Conservation (phyloP, 2,797 vertebrate species). For the Takifugu ocellatus region DNA sequence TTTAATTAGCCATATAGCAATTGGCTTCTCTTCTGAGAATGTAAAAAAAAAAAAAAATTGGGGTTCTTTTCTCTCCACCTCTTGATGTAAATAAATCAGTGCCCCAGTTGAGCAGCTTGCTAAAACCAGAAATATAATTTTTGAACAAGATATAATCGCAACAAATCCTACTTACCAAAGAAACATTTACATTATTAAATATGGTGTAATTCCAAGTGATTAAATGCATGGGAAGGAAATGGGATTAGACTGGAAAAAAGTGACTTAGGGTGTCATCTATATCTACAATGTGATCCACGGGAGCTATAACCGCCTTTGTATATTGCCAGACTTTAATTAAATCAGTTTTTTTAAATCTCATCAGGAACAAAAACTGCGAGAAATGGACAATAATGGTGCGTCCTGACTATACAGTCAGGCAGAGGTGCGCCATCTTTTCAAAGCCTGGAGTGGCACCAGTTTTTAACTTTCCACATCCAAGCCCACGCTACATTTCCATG, state of each 20-base stretch:
- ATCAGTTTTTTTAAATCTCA: not conserved
- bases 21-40: constrained; percentile 37
- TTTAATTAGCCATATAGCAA: constrained; percentile 57
- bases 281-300: not conserved
- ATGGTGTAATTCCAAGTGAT: constrained; percentile 18
- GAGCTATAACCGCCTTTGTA: constrained; percentile 1
- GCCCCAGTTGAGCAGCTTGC: constrained; percentile 23
- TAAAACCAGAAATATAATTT: constrained; percentile 55
- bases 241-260: constrained; percentile 28
- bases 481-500: no score
- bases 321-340: constrained; percentile 7
- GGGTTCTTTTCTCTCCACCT: constrained; percentile 28
- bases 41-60: constrained; percentile 24
- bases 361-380: constrained; percentile 13
- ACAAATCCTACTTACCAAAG: constrained; percentile 36
- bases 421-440: not conserved
- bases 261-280: constrained; percentile 14
- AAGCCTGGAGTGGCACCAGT: no score
- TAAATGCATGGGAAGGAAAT: constrained; percentile 13
- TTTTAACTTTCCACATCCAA: no score
- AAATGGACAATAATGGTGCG: not conserved
- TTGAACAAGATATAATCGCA: constrained; percentile 38
- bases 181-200: constrained; percentile 42
- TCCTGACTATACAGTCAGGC: no score
- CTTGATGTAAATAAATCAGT: constrained; percentile 24